Evolutionary conservation across 2,888 invertebrate species (phyloP).

Genomic region (Pardosa pseudoannulata): DNA sequence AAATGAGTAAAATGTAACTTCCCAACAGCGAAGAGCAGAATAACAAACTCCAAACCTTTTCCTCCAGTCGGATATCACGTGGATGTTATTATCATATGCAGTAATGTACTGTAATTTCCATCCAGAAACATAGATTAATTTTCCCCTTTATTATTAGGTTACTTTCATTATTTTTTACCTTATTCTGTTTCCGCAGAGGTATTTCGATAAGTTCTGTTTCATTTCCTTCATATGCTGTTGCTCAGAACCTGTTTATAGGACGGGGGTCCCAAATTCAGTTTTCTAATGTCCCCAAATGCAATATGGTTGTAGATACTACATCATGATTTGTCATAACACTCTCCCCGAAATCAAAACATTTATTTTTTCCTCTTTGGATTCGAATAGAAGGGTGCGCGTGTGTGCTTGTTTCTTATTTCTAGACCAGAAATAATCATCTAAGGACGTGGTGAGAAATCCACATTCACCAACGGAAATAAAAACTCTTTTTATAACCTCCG

Average conservation of each 20-base stretch:
- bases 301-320: not conserved
- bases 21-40: too few relatives aligned
- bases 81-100: too few relatives aligned
- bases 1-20: too few relatives aligned
- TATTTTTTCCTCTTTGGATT: not conserved
- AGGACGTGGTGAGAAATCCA: slow-evolving; percentile 7
- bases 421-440: slow-evolving; percentile 9
- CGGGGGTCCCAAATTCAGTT: not conserved
- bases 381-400: not conserved
- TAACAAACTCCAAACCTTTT: too few relatives aligned
- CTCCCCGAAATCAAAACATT: not conserved
- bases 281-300: not conserved
- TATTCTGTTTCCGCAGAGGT: too few relatives aligned
- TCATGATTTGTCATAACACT: not conserved
- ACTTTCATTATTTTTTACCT: too few relatives aligned
- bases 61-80: too few relatives aligned
- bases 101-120: too few relatives aligned
- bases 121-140: too few relatives aligned
- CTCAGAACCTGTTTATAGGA: not conserved
- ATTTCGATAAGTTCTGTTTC: not conserved
- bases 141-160: too few relatives aligned
- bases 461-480: slow-evolving; percentile 13
- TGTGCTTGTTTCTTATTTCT: slow-evolving; percentile 7
- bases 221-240: not conserved
- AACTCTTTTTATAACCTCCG: slow-evolving; percentile 1